Percentiles rank a stretch among this genome's conserved stretches.
These are phyloP conservation scores for Eubasilissa splendida DNA, from an alignment of 2,888 invertebrate genomes.

Conservation along the genomic window DNA sequence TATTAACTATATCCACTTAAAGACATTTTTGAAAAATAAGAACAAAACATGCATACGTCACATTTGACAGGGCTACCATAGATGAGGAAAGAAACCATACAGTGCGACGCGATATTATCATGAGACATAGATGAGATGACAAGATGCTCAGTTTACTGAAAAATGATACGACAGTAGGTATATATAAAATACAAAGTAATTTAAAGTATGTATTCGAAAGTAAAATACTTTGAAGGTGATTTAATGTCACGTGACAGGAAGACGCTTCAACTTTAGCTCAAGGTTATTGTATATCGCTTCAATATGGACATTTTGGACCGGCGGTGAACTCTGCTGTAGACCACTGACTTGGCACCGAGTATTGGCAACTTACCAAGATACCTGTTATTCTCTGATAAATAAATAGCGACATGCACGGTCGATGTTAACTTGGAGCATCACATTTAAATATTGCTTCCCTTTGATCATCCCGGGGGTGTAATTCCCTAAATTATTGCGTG, in stretches of 20 bases:
- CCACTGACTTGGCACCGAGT: constrained; percentile 18
- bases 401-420: constrained; percentile 18
- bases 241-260: neutral
- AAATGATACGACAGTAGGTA: too few species aligned
- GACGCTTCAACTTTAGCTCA: constrained; percentile 12
- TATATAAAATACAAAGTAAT: too few species aligned
- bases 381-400: constrained; percentile 27
- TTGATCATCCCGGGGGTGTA: constrained; percentile 15
- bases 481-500: constrained; percentile 7
- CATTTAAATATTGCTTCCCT: neutral
- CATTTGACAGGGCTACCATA: too few species aligned
- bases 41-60: too few species aligned
- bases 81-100: too few species aligned
- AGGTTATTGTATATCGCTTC: constrained; percentile 13
- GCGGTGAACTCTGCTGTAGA: constrained; percentile 19
- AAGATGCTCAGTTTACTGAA: too few species aligned
- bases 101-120: too few species aligned
- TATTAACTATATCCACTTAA: too few species aligned
- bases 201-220: too few species aligned
- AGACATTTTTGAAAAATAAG: too few species aligned
- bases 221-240: neutral
- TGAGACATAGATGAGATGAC: too few species aligned
- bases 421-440: neutral
- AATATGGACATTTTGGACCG: constrained; percentile 22
- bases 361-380: constrained; percentile 22